Conservation (phyloP, 2,797 vertebrate genomes). For the Xyrichtys novacula region DNA sequence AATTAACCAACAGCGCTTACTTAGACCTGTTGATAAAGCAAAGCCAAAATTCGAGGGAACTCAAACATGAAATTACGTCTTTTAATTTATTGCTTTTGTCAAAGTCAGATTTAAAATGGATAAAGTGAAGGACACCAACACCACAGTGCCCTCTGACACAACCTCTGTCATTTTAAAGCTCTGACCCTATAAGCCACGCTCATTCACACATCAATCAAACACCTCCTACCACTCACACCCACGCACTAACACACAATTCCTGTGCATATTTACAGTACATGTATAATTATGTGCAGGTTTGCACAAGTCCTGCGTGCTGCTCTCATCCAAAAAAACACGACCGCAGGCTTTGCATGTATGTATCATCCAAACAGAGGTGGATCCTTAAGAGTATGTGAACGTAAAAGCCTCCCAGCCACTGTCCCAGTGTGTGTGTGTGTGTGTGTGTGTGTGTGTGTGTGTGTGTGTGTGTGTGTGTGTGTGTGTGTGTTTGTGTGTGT, state of each 20-base stretch:
- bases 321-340: slow-evolving; percentile 19
- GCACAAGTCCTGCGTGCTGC: slow-evolving; percentile 40
- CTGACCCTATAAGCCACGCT: slow-evolving; percentile 15
- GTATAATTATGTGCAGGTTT: slow-evolving; percentile 43
- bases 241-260: slow-evolving; percentile 5
- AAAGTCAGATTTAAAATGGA: slow-evolving; percentile 17
- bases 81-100: slow-evolving; percentile 11
- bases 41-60: slow-evolving; percentile 21
- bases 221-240: slow-evolving; percentile 14
- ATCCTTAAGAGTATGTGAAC: slow-evolving; percentile 10
- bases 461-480: no score
- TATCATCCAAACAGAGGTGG: slow-evolving; percentile 8
- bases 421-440: background rate
- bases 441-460: no score
- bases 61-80: slow-evolving; percentile 18
- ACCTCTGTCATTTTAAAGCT: slow-evolving; percentile 13
- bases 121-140: slow-evolving; percentile 13
- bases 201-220: slow-evolving; percentile 59
- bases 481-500: no score
- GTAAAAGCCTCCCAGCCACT: slow-evolving; percentile 17
- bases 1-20: slow-evolving; percentile 49
- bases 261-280: slow-evolving; percentile 12
- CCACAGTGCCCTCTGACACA: slow-evolving; percentile 1
- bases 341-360: slow-evolving; percentile 20
- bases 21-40: slow-evolving; percentile 16